These are phyloP conservation scores for Phrynocephalus guinanensis DNA, from an alignment of 2,797 vertebrate species.

Conservation along the genomic window DNA sequence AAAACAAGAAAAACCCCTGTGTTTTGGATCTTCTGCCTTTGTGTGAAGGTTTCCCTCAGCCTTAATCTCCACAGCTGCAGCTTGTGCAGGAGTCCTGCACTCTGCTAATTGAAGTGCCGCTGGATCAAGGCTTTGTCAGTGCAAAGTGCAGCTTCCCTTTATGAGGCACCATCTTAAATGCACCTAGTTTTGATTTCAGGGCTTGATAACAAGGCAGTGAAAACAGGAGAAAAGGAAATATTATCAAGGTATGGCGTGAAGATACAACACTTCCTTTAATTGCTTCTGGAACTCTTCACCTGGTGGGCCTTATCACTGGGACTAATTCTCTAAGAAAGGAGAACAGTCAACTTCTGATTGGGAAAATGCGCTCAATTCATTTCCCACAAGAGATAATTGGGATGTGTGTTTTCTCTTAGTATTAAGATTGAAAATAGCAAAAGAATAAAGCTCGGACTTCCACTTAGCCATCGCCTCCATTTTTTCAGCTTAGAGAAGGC, in stretches of 20 bases:
- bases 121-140: slow-evolving; percentile 55
- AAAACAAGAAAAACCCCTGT: slow-evolving; percentile 35
- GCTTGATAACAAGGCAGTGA: slow-evolving; percentile 38
- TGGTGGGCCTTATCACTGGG: slow-evolving; percentile 52
- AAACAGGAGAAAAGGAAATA: slow-evolving; percentile 48
- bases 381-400: slow-evolving; percentile 58
- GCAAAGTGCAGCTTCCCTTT: slow-evolving; percentile 53
- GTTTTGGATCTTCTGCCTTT: slow-evolving; percentile 28
- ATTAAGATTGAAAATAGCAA: slow-evolving; percentile 58
- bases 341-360: slow-evolving; percentile 64
- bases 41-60: slow-evolving; percentile 24
- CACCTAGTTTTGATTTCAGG: slow-evolving; percentile 35
- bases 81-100: slow-evolving; percentile 50
- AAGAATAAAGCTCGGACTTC: slow-evolving; percentile 47
- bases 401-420: slow-evolving; percentile 41
- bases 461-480: slow-evolving; percentile 34
- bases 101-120: slow-evolving; percentile 64
- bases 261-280: slow-evolving; percentile 68
- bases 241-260: slow-evolving; percentile 45
- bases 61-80: slow-evolving; percentile 57
- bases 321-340: slow-evolving; percentile 65
- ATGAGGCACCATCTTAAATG: slow-evolving; percentile 46
- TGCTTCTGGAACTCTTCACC: slow-evolving; percentile 69
- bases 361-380: slow-evolving; percentile 65
- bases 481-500: neutral